Evolutionary conservation across 2,888 invertebrate genomes (phyloP), one percentile per base, ranked within the genome.

Genomic region (Tenodera sinensis): DNA sequence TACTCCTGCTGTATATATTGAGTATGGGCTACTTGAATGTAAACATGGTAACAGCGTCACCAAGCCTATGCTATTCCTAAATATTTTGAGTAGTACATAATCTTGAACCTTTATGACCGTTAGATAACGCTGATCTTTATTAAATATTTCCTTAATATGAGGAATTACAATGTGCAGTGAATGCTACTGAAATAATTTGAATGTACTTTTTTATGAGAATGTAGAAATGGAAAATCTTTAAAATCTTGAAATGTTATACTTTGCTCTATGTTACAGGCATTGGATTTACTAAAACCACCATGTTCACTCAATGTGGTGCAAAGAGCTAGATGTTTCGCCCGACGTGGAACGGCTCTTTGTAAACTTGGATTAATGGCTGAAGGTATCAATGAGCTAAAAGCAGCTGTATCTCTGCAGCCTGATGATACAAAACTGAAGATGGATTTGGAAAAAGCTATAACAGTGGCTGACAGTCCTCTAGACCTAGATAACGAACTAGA

Each of bases 331-430:
- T 97, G 97, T 92, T 95, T 97, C 89, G 96, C 96, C 2, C 94
- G 97, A 83, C 94, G 97, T 88, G 98, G 97, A 1, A 95, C 96
- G 54, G 97, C 97, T 0, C 95, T 97, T 14, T 96, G 96, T 90
- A 94, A 96, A 89, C 92, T 97, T 30, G 96, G 97, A 6, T 94
- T 96, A 92, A 94, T 95, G 85, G 95, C 94, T 90, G 96, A 97
- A 93, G 97, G 96, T 83, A 95, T 97, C 86, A 95, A 94, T 89
- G 97, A 98, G 93, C 95, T 97, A 93, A 96, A 96, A 92, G 96
- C 95, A 9, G 97, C 97, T 2, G 92, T 96, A 15, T 95, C 95
- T 92, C 93, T 97, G 28, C 92, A 95, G 88, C 96, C 97, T 0
- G 93, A 95, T 9, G 95, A 96, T 91, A 94, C 95, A 84, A 93